These are phyloP conservation scores for Acronicta psi DNA, from an alignment of 2,888 invertebrate genomes.

Conservation along the genomic window DNA sequence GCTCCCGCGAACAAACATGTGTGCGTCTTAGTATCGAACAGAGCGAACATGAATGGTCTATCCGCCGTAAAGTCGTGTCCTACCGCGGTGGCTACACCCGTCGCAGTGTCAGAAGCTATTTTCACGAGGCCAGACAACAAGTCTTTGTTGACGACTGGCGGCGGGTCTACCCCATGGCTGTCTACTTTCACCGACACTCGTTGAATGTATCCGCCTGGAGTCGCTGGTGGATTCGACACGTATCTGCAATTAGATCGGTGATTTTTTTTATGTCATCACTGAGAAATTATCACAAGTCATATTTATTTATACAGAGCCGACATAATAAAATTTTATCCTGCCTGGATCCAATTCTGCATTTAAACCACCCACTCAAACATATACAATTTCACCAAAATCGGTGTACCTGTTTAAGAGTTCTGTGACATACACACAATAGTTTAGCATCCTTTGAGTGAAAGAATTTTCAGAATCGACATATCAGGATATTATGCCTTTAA, in stretches of 20 bases:
- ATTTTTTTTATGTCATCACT: not conserved
- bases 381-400: too few relatives aligned
- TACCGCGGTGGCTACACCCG: slow-evolving; percentile 43
- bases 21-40: slow-evolving; percentile 58
- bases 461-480: too few relatives aligned
- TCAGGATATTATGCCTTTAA: too few relatives aligned
- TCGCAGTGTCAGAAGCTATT: slow-evolving; percentile 33
- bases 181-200: slow-evolving; percentile 52
- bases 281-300: too few relatives aligned
- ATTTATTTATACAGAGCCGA: too few relatives aligned
- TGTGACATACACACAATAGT: too few relatives aligned
- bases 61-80: slow-evolving; percentile 61
- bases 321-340: too few relatives aligned
- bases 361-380: too few relatives aligned
- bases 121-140: slow-evolving; percentile 17
- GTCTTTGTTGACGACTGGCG: slow-evolving; percentile 19
- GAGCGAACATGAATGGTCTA: slow-evolving; percentile 61
- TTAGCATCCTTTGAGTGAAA: too few relatives aligned
- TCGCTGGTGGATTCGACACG: slow-evolving; percentile 54
- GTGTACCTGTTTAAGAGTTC: too few relatives aligned
- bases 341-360: too few relatives aligned
- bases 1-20: slow-evolving; percentile 57
- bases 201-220: slow-evolving; percentile 50
- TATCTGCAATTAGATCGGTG: slow-evolving; percentile 39
- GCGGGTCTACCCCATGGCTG: slow-evolving; percentile 42